These are phyloP conservation scores for Lineus longissimus DNA, from an alignment of 1,140 invertebrate genomes.

Conservation along the genomic window DNA sequence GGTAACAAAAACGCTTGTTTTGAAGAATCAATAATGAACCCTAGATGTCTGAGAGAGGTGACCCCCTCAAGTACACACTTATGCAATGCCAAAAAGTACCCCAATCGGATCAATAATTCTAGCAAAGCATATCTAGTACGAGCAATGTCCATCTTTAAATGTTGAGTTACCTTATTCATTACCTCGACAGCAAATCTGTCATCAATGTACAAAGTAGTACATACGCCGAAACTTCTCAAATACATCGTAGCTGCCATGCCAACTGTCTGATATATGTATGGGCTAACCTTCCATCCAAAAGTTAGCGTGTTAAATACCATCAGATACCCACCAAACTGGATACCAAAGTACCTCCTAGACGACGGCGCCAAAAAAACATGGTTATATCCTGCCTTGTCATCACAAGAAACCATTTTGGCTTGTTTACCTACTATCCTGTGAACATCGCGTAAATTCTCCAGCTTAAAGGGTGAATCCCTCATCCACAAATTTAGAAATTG, in stretches of 20 bases:
- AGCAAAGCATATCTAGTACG: too few relatives aligned
- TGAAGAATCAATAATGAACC: conserved; percentile 17
- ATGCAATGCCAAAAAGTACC: not conserved
- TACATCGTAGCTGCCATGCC: not conserved
- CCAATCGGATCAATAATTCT: not conserved
- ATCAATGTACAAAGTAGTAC: not conserved
- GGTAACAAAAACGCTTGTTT: conserved; percentile 17
- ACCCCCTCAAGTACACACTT: too few relatives aligned
- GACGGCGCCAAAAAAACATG: not conserved
- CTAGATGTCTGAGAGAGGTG: conserved; percentile 10
- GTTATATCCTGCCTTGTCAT: conserved; percentile 5
- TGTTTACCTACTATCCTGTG: conserved; percentile 8
- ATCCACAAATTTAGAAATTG: conserved; percentile 4
- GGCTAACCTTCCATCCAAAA: not conserved
- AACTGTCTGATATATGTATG: not conserved
- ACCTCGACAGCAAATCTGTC: not conserved
- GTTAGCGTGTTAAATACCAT: not conserved
- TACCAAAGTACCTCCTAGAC: not conserved
- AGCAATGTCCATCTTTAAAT: too few relatives aligned
- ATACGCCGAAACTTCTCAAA: not conserved
- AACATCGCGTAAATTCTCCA: conserved; percentile 12
- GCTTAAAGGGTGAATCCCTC: conserved; percentile 12
- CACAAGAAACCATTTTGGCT: conserved; percentile 7
- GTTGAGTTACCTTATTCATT: too few relatives aligned
- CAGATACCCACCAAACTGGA: not conserved